These are phyloP conservation scores for Himalopsyche tibetana DNA, from an alignment of 2,888 invertebrate genomes.

Conservation along the genomic window DNA sequence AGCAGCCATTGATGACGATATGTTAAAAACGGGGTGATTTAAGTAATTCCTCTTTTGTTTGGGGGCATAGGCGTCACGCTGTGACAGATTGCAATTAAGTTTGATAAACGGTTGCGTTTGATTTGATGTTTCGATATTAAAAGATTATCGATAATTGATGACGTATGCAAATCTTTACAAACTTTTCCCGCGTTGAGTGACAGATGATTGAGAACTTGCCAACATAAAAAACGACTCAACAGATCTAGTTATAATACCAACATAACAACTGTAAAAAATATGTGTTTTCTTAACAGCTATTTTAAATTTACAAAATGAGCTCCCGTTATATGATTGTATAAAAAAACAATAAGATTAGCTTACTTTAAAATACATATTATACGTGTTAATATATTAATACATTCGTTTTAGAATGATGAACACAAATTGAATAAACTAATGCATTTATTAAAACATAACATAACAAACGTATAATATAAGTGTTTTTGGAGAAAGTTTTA, in stretches of 20 bases:
- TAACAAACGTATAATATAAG: too few species aligned
- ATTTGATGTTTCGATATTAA: background rate
- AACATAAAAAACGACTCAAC: background rate
- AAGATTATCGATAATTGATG: background rate
- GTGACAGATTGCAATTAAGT: conserved; percentile 1
- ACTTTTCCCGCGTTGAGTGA: background rate
- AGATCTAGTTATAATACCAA: background rate
- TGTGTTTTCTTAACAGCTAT: too few species aligned
- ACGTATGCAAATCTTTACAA: background rate
- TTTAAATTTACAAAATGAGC: too few species aligned
- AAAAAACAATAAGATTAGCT: too few species aligned
- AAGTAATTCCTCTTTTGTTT: conserved; percentile 15
- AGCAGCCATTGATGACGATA: conserved; percentile 20
- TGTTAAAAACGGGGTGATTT: conserved; percentile 26
- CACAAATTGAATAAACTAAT: too few species aligned
- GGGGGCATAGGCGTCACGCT: background rate
- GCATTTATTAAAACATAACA: too few species aligned
- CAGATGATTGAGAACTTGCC: background rate
- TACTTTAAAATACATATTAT: too few species aligned
- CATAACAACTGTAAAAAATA: background rate
- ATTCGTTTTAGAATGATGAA: too few species aligned
- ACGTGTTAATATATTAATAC: too few species aligned
- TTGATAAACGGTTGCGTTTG: conserved; percentile 11
- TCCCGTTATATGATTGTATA: too few species aligned
- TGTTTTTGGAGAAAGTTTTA: too few species aligned